Evolutionary conservation across 2,888 invertebrate genomes (phyloP), one percentile per base, ranked within the genome.

Genomic region (Lymantria dispar): DNA sequence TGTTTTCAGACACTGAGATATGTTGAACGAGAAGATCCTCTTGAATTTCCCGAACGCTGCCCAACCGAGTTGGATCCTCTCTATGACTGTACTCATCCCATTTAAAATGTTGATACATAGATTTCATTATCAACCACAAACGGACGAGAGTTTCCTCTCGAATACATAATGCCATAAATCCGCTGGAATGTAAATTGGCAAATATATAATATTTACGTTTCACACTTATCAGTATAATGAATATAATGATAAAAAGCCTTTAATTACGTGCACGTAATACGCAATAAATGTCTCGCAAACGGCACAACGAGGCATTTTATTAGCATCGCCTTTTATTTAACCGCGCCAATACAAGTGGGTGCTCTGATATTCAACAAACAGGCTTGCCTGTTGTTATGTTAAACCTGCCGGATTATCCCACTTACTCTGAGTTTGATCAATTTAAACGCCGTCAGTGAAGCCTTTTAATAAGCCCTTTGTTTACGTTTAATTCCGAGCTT

Each of bases 351-450:
- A 64, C 58, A 60, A 64, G 55, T 55, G 54, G 59, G 56, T 52
- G 55, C 63, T 64, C 59, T 60, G 63, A 70, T 69, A 60, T 62
- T 62, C 64, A 63, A 63, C 63, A 62, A 58, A 59, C 65, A 65
- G 56, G 60, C 58, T 63, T 55, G 58, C 45, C 62, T 64, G 69
- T 59, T 63, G 69, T 72, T 63, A 63, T 64, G 60, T 61, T 71
- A 75, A 78, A 68, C 71, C 70, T 37, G 41, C 41, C 41, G 69
- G 79, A 76, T 80, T 73, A 80, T 74, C 72, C 75, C 76, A 67
- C 74, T 80, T 74, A 73, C 70, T 68, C 63, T 58, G 60, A 74
- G 74, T 73, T 75, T 74, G 74, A 80, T 80, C 76, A 80, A 78
- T 78, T 77, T 74, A 72, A 78, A 78, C 69, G 70, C 69, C 66